phyloP scores from a whole-genome alignment of 2,797 vertebrate genomes.

The Eulemur coronatus region DNA sequence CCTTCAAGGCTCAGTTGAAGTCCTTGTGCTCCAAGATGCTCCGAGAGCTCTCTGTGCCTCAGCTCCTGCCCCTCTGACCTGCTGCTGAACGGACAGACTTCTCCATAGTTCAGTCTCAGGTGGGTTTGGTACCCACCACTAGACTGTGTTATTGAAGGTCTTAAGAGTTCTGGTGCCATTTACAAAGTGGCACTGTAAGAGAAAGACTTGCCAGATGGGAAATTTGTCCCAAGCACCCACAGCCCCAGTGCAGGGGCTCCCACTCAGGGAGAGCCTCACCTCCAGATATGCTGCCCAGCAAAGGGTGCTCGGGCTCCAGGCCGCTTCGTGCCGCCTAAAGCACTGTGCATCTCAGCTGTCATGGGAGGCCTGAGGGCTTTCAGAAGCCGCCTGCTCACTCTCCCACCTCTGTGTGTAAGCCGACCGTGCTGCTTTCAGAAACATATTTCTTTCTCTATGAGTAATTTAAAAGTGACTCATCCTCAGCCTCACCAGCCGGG shows the following conservation, averaged over 20 bases:
- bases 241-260: background rate
- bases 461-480: slow-evolving; percentile 83
- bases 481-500: slow-evolving; percentile 49
- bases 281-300: background rate
- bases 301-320: background rate
- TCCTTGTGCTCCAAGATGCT: fast-evolving
- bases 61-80: slow-evolving; percentile 13
- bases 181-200: background rate
- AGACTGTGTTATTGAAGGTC: background rate
- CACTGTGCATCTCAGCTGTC: slow-evolving; percentile 6
- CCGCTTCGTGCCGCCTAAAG: background rate
- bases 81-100: background rate
- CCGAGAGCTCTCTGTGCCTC: slow-evolving; percentile 44
- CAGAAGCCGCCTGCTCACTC: slow-evolving; percentile 60
- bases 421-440: slow-evolving; percentile 76
- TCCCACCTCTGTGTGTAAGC: slow-evolving; percentile 60
- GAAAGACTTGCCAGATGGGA: background rate
- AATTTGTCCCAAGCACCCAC: background rate
- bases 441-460: slow-evolving; percentile 78
- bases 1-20: background rate
- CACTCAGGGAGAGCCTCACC: background rate
- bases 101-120: background rate
- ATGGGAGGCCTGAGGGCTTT: background rate
- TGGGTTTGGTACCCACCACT: background rate
- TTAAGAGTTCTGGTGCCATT: background rate